Percentiles rank a stretch among this genome's conserved stretches.
Conservation (phyloP, 2,797 vertebrate genomes). For the Lepilemur ruficaudatus region DNA sequence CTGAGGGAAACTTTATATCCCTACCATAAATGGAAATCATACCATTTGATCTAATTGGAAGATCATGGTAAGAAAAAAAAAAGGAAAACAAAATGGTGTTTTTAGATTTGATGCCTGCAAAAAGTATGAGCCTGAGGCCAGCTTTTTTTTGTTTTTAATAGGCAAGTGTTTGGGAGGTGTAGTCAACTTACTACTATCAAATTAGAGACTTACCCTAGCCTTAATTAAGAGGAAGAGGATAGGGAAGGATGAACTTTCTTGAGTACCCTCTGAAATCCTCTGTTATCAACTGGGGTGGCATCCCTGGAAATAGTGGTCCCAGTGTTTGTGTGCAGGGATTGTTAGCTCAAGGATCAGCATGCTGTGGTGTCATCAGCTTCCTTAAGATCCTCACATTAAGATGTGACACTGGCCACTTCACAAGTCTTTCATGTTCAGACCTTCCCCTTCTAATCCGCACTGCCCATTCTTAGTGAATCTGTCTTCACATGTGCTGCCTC, state of each 20-base stretch:
- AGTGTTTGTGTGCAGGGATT: not conserved
- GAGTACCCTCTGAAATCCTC: not conserved
- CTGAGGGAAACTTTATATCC: not conserved
- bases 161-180: not conserved
- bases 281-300: not conserved
- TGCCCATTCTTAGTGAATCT: not conserved
- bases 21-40: not conserved
- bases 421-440: not conserved
- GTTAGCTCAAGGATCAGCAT: not conserved
- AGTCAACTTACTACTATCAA: not conserved
- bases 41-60: not conserved
- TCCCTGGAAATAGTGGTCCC: not conserved
- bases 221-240: not conserved
- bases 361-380: not conserved
- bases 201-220: not conserved
- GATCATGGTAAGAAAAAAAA: not conserved
- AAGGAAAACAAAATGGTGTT: not conserved
- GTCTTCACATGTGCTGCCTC: not conserved
- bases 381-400: not conserved
- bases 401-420: not conserved
- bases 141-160: not conserved
- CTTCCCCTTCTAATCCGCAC: not conserved
- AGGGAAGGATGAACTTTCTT: not conserved
- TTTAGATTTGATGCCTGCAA: not conserved
- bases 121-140: not conserved